Base-by-base conservation (phyloP, 1,140 invertebrate genomes). In the Frieseomelitta varia region DNA sequence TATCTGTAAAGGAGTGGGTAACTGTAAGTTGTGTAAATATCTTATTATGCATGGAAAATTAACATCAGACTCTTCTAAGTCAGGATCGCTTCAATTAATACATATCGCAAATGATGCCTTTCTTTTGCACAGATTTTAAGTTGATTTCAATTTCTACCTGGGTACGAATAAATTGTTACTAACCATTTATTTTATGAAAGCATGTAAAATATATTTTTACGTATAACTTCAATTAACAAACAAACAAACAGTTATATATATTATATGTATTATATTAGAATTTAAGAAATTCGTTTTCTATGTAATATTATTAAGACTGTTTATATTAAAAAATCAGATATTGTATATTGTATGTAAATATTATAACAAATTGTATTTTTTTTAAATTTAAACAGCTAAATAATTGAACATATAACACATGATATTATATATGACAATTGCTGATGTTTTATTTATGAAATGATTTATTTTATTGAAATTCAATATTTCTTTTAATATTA, bases 11-110 rank as follows among this genome's bases (percentile, higher is more conserved):
- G 84, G 85, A 85, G 39, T 55, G 79, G 72, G 79, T 85, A 75
- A 68, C 27, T 74, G 69, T 75, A 88, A 74, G 78, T 58, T 61
- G 14, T 89, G 74, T 89, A 88, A 89, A 88, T 88, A 88, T 65
- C 47, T 86, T 72, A 82, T 65, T 68, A 24, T 73, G 87, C 87
- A 88, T 88, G 75, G 55, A 68, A n/a, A 88, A 67, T 34, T 86
- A 88, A 77, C 71, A 75, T 21, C 65, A 58, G 56, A 68, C 53
- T 58, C 27, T 72, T 14, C 17, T 10, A 24, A 78, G 75, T 4
- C 11, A 56, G 69, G 34, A 34, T 19, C 75, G 77, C 65, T 89
- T 82, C 56, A 27, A 72, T 85, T 86, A 83, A 88, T 85, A 58
- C 21, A 56, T 80, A 27, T 65, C 61, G 76, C 56, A 47, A 39